A percentile compares a stretch with the other conserved stretches of the same genome.
Conservation (phyloP, 2,888 invertebrate genomes). For the Tineola bisselliella region DNA sequence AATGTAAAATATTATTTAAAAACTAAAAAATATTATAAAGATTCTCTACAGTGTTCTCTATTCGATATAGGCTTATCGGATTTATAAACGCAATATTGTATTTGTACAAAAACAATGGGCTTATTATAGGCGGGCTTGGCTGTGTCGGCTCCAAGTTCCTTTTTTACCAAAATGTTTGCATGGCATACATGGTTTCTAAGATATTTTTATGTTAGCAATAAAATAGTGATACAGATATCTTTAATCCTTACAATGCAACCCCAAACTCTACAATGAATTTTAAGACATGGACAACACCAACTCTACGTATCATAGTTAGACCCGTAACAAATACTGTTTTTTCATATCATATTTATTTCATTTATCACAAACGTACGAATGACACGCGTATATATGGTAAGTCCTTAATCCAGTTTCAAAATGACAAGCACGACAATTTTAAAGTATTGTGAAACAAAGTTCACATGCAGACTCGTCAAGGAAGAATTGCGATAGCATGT, state of each 20-base stretch:
- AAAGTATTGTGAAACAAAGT: not conserved
- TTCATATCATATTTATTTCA: no score
- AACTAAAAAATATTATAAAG: not conserved
- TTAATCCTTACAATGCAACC: no score
- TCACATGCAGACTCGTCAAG: not conserved
- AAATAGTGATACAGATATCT: not conserved
- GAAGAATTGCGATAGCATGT: not conserved
- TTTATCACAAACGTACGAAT: no score
- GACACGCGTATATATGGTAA: no score
- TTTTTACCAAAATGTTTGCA: not conserved
- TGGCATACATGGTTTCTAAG: not conserved
- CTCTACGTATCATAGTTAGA: no score
- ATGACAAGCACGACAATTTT: not conserved
- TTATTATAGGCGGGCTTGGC: constrained; percentile 60
- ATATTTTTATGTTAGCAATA: not conserved
- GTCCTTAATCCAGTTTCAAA: no score
- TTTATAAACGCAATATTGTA: constrained; percentile 68
- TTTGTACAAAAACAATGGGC: constrained; percentile 67
- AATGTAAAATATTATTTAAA: no score
- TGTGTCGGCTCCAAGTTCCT: constrained; percentile 27
- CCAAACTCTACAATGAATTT: no score
- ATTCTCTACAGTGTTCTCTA: constrained; percentile 31
- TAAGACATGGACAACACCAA: no score
- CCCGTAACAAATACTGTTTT: no score
- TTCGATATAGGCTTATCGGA: constrained; percentile 56